Conservation (phyloP, 2,888 invertebrate species). For the Seira sanloemensis region DNA sequence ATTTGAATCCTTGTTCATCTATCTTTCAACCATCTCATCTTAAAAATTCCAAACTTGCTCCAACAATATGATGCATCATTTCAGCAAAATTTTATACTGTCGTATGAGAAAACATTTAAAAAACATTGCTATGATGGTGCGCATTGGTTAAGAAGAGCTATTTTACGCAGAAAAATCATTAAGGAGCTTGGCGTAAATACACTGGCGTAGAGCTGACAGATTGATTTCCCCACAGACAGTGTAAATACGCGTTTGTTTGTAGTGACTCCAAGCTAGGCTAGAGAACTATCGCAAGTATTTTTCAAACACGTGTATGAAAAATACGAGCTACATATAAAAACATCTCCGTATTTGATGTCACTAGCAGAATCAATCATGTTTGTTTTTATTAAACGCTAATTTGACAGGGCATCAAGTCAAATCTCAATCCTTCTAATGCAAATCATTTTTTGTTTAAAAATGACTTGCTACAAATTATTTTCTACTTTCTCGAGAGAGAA, state of each 20-base stretch:
- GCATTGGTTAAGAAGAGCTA: too few species aligned
- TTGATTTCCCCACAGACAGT: constrained; percentile 53
- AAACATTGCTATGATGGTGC: neutral
- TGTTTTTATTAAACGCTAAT: constrained; percentile 1
- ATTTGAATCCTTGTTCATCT: neutral
- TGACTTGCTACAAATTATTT: constrained; percentile 15
- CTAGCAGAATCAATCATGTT: neutral
- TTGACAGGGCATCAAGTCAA: constrained; percentile 16
- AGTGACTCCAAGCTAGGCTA: too few species aligned
- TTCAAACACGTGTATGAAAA: neutral
- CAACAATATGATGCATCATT: neutral
- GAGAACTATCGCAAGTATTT: too few species aligned
- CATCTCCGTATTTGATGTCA: constrained; percentile 17
- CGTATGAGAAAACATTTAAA: neutral
- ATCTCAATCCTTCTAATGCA: constrained; percentile 17
- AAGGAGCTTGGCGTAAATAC: constrained; percentile 45
- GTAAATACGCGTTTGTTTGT: neutral
- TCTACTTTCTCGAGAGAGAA: constrained; percentile 13
- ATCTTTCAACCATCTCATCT: neutral
- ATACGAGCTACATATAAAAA: neutral
- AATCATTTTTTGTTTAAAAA: constrained; percentile 16
- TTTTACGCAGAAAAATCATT: constrained; percentile 54
- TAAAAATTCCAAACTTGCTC: neutral
- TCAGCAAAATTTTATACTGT: neutral
- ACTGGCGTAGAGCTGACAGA: constrained; percentile 53